These are phyloP conservation scores for Carabus problematicus DNA, from an alignment of 2,888 invertebrate species.

Conservation along the genomic window DNA sequence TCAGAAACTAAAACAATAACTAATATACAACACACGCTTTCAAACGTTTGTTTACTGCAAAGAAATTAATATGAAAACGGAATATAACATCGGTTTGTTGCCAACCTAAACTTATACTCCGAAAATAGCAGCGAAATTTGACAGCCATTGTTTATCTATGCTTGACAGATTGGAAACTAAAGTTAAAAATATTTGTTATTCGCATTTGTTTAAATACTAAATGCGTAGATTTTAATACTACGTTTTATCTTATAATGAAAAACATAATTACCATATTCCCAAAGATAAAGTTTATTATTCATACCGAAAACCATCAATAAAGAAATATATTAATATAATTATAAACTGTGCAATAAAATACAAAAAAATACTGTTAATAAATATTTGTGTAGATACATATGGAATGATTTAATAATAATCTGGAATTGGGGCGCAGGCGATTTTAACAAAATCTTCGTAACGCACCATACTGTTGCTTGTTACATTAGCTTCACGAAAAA, in stretches of 20 bases:
- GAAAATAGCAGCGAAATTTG: too few species aligned
- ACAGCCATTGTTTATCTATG: too few species aligned
- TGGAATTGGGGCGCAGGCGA: conserved; percentile 90
- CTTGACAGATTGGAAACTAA: too few species aligned
- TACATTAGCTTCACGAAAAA: conserved; percentile 91
- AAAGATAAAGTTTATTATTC: not conserved
- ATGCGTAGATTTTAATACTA: too few species aligned
- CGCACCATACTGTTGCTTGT: conserved; percentile 78
- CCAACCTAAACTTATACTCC: too few species aligned
- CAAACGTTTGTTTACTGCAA: conserved; percentile 35
- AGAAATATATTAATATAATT: conserved; percentile 20
- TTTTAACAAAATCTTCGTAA: conserved; percentile 93
- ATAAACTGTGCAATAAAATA: conserved; percentile 19
- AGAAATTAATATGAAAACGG: conserved; percentile 15
- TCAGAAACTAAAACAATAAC: not conserved
- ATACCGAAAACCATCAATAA: too few species aligned
- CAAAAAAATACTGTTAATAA: conserved; percentile 11
- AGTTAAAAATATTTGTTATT: too few species aligned
- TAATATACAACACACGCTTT: conserved; percentile 28
- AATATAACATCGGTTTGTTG: too few species aligned
- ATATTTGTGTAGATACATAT: not conserved
- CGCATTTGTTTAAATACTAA: too few species aligned
- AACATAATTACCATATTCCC: not conserved
- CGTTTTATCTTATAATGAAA: too few species aligned
- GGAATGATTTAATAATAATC: conserved; percentile 77